These are phyloP conservation scores for Girardinichthys multiradiatus DNA, from an alignment of 2,113 vertebrate genomes.

Conservation along the genomic window DNA sequence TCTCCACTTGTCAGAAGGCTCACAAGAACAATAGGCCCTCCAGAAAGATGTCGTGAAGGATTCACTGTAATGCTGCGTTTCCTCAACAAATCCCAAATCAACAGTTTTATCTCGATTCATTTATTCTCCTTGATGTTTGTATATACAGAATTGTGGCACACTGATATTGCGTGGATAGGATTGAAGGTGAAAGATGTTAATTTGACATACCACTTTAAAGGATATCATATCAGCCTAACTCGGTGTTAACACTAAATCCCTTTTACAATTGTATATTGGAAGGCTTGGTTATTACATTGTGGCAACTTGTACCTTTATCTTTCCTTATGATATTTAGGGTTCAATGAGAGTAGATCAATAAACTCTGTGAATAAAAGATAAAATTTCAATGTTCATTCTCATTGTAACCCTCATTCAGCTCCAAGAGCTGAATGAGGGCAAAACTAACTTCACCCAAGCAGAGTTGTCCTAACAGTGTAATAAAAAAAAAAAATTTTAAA, in stretches of 20 bases:
- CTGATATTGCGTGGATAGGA: not conserved
- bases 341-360: too few species aligned
- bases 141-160: not conserved
- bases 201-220: too few species aligned
- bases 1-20: not conserved
- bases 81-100: conserved; percentile 1
- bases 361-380: too few species aligned
- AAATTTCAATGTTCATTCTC: too few species aligned
- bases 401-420: too few species aligned
- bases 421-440: too few species aligned
- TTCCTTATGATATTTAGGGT: too few species aligned
- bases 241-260: not conserved
- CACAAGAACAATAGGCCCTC: not conserved
- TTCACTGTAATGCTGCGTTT: not conserved
- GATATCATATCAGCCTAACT: not conserved
- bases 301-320: too few species aligned
- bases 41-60: not conserved
- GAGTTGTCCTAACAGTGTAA: too few species aligned
- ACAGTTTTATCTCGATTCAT: too few species aligned
- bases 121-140: not conserved
- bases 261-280: not conserved
- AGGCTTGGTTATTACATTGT: not conserved
- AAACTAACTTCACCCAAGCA: too few species aligned
- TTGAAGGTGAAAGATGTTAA: not conserved
- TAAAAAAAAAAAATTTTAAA: too few species aligned